Evolutionary conservation across 2,797 vertebrate species (phyloP).

Genomic region (Atherinosoma microstoma): DNA sequence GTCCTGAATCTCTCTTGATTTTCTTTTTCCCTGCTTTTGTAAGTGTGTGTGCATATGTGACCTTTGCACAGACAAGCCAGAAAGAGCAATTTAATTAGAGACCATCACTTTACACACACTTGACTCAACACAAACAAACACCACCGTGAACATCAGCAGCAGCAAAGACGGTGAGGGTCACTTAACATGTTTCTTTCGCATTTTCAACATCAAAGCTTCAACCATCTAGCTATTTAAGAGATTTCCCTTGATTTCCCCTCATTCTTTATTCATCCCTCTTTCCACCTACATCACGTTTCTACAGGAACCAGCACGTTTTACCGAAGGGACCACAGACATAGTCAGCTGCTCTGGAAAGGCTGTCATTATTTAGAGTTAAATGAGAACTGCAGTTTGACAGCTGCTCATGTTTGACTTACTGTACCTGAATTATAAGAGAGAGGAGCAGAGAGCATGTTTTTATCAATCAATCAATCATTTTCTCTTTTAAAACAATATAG

Average conservation of each 20-base stretch:
- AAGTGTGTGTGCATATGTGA: slow-evolving; percentile 22
- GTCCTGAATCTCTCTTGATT: background rate
- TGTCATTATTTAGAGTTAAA: slow-evolving; percentile 33
- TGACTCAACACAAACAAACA: slow-evolving; percentile 39
- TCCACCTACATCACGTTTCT: background rate
- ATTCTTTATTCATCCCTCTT: background rate
- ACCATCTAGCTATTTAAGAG: slow-evolving; percentile 13
- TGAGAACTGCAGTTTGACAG: slow-evolving; percentile 11
- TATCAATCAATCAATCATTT: slow-evolving; percentile 2
- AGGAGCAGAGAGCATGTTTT: background rate
- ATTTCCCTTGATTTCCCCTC: background rate
- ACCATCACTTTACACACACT: slow-evolving; percentile 45
- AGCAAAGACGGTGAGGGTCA: slow-evolving; percentile 2
- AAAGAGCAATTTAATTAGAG: slow-evolving; percentile 69
- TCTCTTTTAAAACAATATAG: background rate
- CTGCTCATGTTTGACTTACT: background rate
- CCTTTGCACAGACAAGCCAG: slow-evolving; percentile 52
- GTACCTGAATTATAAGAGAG: background rate
- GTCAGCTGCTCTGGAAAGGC: slow-evolving; percentile 15
- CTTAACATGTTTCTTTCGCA: slow-evolving; percentile 18
- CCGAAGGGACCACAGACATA: slow-evolving; percentile 5
- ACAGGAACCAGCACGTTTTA: background rate
- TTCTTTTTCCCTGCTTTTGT: background rate
- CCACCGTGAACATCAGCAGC: slow-evolving; percentile 1
- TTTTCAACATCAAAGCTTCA: slow-evolving; percentile 16